Percentiles rank a stretch among this genome's conserved stretches.
Evolutionary conservation across 2,888 invertebrate genomes (phyloP).

Genomic region (Rhimphoctona megacephalus): DNA sequence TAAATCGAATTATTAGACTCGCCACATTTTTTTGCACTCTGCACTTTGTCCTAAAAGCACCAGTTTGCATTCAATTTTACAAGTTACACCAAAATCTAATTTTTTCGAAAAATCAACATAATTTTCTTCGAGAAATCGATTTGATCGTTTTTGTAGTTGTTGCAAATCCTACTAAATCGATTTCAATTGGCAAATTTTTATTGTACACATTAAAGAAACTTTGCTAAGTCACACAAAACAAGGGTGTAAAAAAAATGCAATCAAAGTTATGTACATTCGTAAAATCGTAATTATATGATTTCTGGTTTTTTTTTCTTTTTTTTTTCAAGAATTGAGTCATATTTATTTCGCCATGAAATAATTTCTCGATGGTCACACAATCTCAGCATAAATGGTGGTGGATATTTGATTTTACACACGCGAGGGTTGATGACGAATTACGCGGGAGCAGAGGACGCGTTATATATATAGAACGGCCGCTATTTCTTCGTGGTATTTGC

Average conservation of each 20-base stretch:
- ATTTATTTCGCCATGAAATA: background rate
- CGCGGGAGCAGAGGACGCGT: slow-evolving; percentile 5
- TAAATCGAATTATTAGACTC: too few relatives aligned
- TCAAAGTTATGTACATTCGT: background rate
- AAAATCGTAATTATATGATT: background rate
- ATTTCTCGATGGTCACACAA: background rate
- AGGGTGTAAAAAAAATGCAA: background rate
- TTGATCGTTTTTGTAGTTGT: background rate
- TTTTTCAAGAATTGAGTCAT: background rate
- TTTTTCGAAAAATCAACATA: background rate
- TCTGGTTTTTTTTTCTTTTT: too few relatives aligned
- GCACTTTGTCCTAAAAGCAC: background rate
- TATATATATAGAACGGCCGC: slow-evolving; percentile 51
- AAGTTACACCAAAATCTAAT: too few relatives aligned
- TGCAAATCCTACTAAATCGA: background rate
- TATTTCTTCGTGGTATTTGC: slow-evolving; percentile 63
- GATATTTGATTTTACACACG: slow-evolving; percentile 30
- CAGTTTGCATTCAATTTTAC: background rate
- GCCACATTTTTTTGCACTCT: too few relatives aligned
- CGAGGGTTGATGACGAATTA: slow-evolving; percentile 56
- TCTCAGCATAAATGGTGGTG: slow-evolving; percentile 25
- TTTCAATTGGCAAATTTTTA: background rate
- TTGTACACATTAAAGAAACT: too few relatives aligned
- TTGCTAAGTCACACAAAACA: too few relatives aligned
- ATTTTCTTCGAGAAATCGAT: background rate